Conservation (phyloP, 92 coral and sea anemone genomes). For the Epizoanthus ramosus region DNA sequence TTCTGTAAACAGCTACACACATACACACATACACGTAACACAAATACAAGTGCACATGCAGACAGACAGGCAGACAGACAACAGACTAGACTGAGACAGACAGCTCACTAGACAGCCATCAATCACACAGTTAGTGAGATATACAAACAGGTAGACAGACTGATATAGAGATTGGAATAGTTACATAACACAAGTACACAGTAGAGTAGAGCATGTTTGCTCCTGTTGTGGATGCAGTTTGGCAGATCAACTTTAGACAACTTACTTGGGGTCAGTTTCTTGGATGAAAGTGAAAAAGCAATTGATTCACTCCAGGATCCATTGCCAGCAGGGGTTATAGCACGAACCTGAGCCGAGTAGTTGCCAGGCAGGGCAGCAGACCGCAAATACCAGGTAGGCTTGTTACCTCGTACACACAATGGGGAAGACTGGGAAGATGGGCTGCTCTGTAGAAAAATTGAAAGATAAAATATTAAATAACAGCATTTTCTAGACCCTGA, state of each 20-base stretch:
- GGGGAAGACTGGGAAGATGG: conserved; percentile 15
- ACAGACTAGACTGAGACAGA: no score
- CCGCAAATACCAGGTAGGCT: conserved; percentile 3
- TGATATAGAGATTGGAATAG: neutral
- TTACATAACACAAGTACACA: no score
- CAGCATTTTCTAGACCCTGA: no score
- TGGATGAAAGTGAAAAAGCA: conserved; percentile 43
- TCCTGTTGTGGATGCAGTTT: neutral
- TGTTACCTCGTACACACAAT: conserved; percentile 18
- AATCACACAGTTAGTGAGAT: no score
- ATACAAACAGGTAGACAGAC: neutral
- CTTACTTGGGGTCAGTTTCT: conserved; percentile 50
- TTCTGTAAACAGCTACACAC: no score
- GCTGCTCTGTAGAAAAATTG: neutral
- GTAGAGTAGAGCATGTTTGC: no score
- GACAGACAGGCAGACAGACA: no score
- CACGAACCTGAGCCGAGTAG: conserved; percentile 86
- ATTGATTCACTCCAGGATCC: conserved; percentile 89
- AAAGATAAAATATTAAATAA: no score
- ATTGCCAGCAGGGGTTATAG: conserved; percentile 97
- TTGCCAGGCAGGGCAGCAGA: conserved; percentile 40
- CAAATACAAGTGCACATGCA: no score
- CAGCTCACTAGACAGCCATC: no score
- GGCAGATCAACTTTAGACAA: neutral
- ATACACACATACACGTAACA: no score